Percentiles rank a stretch among this genome's conserved stretches.
These are phyloP conservation scores for Botrylloides violaceus DNA, from an alignment of 23 tunicate genomes.

Conservation along the genomic window DNA sequence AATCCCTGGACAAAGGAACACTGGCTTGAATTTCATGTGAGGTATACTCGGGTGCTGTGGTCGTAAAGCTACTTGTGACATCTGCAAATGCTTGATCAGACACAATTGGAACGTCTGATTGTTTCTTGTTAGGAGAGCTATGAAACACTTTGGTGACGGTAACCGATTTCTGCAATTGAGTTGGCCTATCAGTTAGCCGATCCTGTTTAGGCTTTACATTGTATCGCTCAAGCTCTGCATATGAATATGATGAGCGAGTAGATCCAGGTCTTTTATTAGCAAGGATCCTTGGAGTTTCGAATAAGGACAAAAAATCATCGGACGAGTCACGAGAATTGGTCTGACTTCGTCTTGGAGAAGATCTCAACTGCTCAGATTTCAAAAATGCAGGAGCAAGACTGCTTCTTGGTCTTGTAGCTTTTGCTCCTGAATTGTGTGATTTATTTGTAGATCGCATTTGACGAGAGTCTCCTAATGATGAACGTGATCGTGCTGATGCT, in stretches of 20 bases:
- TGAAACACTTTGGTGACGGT: too few species aligned
- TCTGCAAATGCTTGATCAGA: too few species aligned
- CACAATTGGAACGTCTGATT: too few species aligned
- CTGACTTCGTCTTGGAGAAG: neutral
- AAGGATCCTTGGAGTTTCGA: constrained; percentile 1
- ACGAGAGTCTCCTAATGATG: neutral
- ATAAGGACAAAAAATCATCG: constrained; percentile 11
- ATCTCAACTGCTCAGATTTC: neutral
- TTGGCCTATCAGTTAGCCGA: too few species aligned
- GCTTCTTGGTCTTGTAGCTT: neutral
- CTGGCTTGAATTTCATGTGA: too few species aligned
- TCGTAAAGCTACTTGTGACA: too few species aligned
- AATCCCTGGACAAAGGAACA: too few species aligned
- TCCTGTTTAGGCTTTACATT: neutral
- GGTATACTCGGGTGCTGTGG: too few species aligned
- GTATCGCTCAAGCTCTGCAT: neutral
- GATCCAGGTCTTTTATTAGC: neutral
- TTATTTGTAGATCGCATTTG: neutral
- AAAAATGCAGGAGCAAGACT: neutral
- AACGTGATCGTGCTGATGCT: constrained; percentile 11
- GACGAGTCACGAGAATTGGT: constrained; percentile 2
- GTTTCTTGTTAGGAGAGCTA: too few species aligned
- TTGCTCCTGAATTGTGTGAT: neutral
- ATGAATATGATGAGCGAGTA: neutral
- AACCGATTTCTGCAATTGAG: too few species aligned